phyloP scores from a whole-genome alignment of 2,113 vertebrate genomes.

The Gavia stellata region DNA sequence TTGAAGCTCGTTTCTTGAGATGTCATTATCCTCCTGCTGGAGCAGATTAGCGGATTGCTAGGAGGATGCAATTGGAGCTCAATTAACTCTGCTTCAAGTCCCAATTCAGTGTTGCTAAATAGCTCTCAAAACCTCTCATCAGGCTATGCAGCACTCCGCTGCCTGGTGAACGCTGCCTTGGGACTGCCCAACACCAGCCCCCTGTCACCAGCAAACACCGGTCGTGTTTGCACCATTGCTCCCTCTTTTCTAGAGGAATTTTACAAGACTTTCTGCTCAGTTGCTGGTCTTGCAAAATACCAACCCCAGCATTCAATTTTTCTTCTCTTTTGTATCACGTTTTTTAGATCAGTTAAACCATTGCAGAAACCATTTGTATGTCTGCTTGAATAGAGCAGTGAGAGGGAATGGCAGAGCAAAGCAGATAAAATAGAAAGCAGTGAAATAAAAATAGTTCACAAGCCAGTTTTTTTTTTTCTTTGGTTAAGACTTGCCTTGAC shows the following conservation, averaged over 20 bases:
- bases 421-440: neutral
- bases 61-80: constrained; percentile 71
- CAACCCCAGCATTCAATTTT: neutral
- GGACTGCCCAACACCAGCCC: neutral
- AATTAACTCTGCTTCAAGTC: constrained; percentile 77
- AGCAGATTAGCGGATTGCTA: constrained; percentile 70
- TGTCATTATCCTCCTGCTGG: constrained; percentile 72
- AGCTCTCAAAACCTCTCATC: constrained; percentile 41
- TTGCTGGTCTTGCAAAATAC: neutral
- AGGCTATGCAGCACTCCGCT: neutral
- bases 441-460: neutral
- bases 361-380: neutral
- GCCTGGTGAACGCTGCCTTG: neutral
- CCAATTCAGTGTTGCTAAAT: constrained; percentile 58
- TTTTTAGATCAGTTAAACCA: neutral
- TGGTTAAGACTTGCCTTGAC: neutral
- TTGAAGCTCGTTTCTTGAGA: constrained; percentile 37
- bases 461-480: neutral
- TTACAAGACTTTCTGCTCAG: neutral
- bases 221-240: neutral
- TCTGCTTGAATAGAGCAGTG: neutral
- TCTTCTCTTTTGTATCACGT: neutral
- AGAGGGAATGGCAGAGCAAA: neutral
- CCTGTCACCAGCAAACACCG: neutral
- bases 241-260: neutral